These are phyloP conservation scores for Dendrophyllia cribrosa DNA, from an alignment of 64 coral and sea anemone species.

Conservation along the genomic window DNA sequence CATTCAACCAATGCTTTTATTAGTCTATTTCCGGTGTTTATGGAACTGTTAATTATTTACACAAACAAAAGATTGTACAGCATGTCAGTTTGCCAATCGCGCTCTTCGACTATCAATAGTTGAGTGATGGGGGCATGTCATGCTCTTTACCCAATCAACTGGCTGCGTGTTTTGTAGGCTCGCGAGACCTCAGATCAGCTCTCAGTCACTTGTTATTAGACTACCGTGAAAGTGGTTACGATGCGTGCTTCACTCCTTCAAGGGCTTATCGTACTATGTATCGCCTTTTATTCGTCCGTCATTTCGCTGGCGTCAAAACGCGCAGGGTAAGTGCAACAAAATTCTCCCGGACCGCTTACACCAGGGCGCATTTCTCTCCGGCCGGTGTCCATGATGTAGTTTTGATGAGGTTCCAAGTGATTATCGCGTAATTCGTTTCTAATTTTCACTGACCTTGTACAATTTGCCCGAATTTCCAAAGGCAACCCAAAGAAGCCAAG, in stretches of 20 bases:
- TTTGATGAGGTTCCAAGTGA: constrained; percentile 55
- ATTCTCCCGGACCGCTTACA: not conserved
- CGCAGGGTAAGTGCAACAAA: not conserved
- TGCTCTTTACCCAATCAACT: constrained; percentile 16
- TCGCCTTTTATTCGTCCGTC: constrained; percentile 9
- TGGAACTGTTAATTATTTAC: constrained; percentile 55
- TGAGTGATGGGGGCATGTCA: constrained; percentile 48
- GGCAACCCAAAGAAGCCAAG: constrained; percentile 20
- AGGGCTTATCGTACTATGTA: constrained; percentile 11
- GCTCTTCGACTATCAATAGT: constrained; percentile 17
- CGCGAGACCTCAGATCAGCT: not conserved
- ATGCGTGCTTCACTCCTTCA: constrained; percentile 14
- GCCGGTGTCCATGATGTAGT: not conserved
- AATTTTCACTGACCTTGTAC: constrained; percentile 27
- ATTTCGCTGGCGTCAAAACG: constrained; percentile 13
- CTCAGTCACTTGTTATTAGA: constrained; percentile 43
- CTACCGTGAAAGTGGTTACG: not conserved
- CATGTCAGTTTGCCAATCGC: constrained; percentile 35
- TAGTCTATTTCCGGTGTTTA: constrained; percentile 60
- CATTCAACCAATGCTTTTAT: constrained; percentile 46
- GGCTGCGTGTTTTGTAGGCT: constrained; percentile 18
- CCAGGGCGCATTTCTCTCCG: not conserved
- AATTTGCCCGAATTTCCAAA: not conserved
- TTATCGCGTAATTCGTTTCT: constrained; percentile 24
- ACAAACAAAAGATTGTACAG: constrained; percentile 50